Base-by-base conservation (phyloP, 2,888 invertebrate genomes). In the Nomada lathburiana region DNA sequence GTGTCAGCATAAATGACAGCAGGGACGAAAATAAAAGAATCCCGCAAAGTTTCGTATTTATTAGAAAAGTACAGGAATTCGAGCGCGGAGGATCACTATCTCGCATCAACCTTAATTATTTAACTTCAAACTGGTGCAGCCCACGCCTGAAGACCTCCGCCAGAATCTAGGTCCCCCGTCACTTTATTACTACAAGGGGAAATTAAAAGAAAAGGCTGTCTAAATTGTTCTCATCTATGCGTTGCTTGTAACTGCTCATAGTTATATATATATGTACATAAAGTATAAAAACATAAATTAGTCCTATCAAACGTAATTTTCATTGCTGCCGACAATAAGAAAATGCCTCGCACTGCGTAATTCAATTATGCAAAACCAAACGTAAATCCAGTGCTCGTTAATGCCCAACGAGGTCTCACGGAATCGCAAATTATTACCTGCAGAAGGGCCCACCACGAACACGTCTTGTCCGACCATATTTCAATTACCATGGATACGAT, bases 131-230 rank as follows among this genome's bases (percentile, higher is more conserved):
- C 42, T 55, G 36, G 68, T 18, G 23, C 44, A 42, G 44, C 23
- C 47, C 44, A 47, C 68, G 55, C 55, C 18, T 68, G 42, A 36
- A 18, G 42, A 55, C 53, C 68, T 42, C 4, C 23, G 11, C 42
- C 42, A 13, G 55, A 68, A 68, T 67, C 53, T 67, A 67, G 67
- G 67, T 67, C 71, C 60, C 29, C 50, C 71, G 29, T 42, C 55
- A 42, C 55, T 68, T 68, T 55, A 42, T 68, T 55, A 42, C 55
- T 55, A 55, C 42, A 10, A 55, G 55, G n/a, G 36, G 42, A 55
- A 53, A n/a, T 55, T 42, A 13, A 68, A 68, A 42, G 55, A 68
- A 68, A 42, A 68, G 42, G 36, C 29, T 29, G 7, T n/a, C 23
- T 29, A 65, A 29, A 52, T 65, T 53, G 13, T 20, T 53, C 52